A percentile compares a stretch with the other conserved stretches of the same genome.
phyloP scores from a whole-genome alignment of 1,140 invertebrate genomes.

The Drosophila sturtevanti region DNA sequence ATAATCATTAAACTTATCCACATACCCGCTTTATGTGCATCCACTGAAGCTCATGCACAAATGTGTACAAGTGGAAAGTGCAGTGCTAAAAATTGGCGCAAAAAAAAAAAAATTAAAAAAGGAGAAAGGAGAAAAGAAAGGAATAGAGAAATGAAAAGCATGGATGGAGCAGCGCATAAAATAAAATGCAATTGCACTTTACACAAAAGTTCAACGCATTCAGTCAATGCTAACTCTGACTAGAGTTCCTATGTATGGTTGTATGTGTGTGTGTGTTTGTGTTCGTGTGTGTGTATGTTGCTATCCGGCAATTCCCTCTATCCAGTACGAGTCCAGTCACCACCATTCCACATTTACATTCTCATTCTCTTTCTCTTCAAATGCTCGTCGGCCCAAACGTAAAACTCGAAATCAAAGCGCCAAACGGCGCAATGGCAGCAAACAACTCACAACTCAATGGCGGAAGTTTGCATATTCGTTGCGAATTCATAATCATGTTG shows the following conservation, averaged over 20 bases:
- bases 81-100: conserved; percentile 61
- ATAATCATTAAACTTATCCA: conserved; percentile 3
- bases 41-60: conserved; percentile 20
- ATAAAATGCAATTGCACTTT: conserved; percentile 81
- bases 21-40: conserved; percentile 4
- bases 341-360: not conserved
- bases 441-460: conserved; percentile 75
- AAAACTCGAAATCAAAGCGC: conserved; percentile 70
- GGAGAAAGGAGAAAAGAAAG: not conserved
- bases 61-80: conserved; percentile 45
- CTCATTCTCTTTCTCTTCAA: conserved; percentile 4
- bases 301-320: not conserved
- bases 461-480: conserved; percentile 78
- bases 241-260: not conserved
- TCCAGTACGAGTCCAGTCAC: conserved; percentile 9
- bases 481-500: conserved; percentile 80
- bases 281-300: not conserved
- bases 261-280: not conserved
- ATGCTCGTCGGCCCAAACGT: conserved; percentile 8
- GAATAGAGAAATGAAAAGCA: conserved; percentile 24
- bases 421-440: conserved; percentile 58
- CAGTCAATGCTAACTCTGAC: conserved; percentile 36
- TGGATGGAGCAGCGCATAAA: conserved; percentile 28
- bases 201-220: conserved; percentile 81
- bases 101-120: conserved; percentile 50